These are phyloP conservation scores for Brachyalestes nurse DNA, from an alignment of 2,797 vertebrate species.

Conservation along the genomic window DNA sequence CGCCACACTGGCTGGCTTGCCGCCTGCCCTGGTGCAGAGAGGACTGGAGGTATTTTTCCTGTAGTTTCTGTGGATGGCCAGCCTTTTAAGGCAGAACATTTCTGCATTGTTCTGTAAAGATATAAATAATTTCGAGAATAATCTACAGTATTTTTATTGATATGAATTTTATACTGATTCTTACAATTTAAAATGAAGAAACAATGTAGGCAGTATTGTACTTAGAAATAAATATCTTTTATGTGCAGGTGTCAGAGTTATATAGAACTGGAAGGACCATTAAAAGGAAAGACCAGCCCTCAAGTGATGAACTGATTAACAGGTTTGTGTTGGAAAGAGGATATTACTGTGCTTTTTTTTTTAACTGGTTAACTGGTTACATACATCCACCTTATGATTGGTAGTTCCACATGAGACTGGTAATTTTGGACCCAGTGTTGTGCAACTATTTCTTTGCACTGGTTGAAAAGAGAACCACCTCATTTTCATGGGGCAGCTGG, in stretches of 20 bases:
- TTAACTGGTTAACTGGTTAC: too few relatives aligned
- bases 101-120: neutral
- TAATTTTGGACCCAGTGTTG: too few relatives aligned
- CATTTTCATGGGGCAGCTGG: too few relatives aligned
- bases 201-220: neutral
- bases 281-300: slow-evolving; percentile 72
- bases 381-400: too few relatives aligned
- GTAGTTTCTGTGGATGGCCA: neutral
- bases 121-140: neutral
- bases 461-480: too few relatives aligned
- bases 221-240: slow-evolving; percentile 5
- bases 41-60: slow-evolving; percentile 83
- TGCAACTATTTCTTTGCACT: too few relatives aligned
- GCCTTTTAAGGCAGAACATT: neutral
- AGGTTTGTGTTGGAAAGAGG: slow-evolving; percentile 66
- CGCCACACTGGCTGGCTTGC: slow-evolving; percentile 89
- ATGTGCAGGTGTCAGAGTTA: slow-evolving; percentile 80
- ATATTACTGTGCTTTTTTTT: too few relatives aligned
- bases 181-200: neutral
- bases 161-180: neutral
- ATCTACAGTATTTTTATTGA: neutral
- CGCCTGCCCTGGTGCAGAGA: slow-evolving; percentile 83
- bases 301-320: slow-evolving; percentile 75
- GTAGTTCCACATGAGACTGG: too few relatives aligned
- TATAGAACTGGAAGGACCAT: slow-evolving; percentile 82